phyloP scores from a whole-genome alignment of 2,797 vertebrate genomes.

The Nothura maculosa region DNA sequence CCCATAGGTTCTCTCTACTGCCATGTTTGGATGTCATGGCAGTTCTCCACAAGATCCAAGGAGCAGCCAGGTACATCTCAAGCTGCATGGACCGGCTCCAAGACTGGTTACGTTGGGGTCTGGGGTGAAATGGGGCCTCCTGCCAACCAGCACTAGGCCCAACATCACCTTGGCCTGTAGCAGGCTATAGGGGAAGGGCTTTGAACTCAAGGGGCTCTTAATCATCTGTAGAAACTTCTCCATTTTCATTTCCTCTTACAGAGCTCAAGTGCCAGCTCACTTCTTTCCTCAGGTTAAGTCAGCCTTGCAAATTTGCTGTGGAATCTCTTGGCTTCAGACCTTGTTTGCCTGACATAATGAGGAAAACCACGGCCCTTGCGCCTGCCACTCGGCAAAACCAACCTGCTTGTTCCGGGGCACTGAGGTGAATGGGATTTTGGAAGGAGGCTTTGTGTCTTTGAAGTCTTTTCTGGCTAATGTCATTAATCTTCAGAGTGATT shows the following conservation, averaged over 20 bases:
- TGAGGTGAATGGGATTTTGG: constrained; percentile 44
- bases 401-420: background rate
- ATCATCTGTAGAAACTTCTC: background rate
- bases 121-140: background rate
- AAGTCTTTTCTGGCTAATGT: constrained; percentile 52
- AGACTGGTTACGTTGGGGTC: background rate
- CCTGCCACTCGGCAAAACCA: constrained; percentile 35
- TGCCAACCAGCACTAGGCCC: background rate
- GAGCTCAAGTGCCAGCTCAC: background rate
- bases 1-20: background rate
- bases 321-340: constrained; percentile 9
- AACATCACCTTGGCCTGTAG: background rate
- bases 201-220: background rate
- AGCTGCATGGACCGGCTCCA: background rate
- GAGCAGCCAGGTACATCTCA: background rate
- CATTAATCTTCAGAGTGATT: constrained; percentile 44
- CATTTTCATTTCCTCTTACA: background rate
- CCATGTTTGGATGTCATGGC: too few relatives aligned
- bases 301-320: background rate
- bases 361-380: background rate
- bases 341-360: background rate
- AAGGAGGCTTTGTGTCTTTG: constrained; percentile 60
- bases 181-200: background rate
- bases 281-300: background rate
- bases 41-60: background rate